Evolutionary conservation across 2,888 invertebrate species (phyloP), one percentile per base, ranked within the genome.

Genomic region (Xestobium rufovillosum): DNA sequence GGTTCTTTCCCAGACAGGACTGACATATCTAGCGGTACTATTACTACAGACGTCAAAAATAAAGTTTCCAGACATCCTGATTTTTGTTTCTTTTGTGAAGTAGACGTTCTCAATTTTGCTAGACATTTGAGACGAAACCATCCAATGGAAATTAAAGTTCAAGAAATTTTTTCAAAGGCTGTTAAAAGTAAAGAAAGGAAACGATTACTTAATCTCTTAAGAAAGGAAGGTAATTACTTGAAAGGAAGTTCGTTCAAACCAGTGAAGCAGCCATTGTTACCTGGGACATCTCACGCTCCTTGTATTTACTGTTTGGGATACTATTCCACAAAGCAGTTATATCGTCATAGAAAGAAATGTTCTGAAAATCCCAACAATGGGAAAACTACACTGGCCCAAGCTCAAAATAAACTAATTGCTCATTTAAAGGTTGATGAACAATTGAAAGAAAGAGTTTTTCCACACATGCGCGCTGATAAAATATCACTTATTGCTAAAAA

Each of bases 241-340:
- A 15, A 34, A 6, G n/a, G 8, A 4, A 19, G 6, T 3, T 14
- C 10, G 4, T 4, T 26, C 14, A 39, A 39, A 30, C 39, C 39
- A n/a, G 31, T 39, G 4, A 10, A 19, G 8, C 14, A 25, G 11
- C 4, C 6, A 15, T 10, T 34, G 15, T 8, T 19, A 19, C 15
- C 14, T 8, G 31, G 2, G 13, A 14, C 25, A 15, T n/a, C 27
- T 15, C 16, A 13, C 15, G 15, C 41, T 11, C 34, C 42, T 3
- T 44, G 44, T 27, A 10, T 11, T n/a, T 4, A 37, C 26, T 44
- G 44, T 16, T 37, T 39, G 13, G 42, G 42, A 3, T 42, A 34
- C 15, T 44, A 37, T 36, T 30, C 44, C n/a, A 6, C 31, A n/a
- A 42, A 42, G 29, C 32, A 34, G 27, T 28, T 44, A 37, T 38